phyloP scores from a whole-genome alignment of 2,888 invertebrate species.

The Platerodrilus igneus region DNA sequence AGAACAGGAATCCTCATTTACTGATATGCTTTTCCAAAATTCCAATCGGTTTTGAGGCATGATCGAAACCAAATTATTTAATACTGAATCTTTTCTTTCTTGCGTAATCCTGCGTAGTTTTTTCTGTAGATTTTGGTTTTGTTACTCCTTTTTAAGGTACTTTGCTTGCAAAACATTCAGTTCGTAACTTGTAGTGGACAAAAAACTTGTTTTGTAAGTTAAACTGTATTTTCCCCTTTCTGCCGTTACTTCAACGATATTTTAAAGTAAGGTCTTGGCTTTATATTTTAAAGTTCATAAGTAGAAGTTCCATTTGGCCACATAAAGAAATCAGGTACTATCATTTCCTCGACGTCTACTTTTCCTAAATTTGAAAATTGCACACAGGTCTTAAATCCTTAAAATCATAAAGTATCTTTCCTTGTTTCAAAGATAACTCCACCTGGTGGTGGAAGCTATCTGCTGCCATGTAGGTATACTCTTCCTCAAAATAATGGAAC shows the following conservation, averaged over 20 bases:
- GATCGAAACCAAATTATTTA: no score
- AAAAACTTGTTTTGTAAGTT: no score
- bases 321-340: background rate
- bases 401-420: slow-evolving; percentile 27
- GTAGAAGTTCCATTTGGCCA: slow-evolving; percentile 1
- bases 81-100: no score
- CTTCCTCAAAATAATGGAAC: slow-evolving; percentile 30
- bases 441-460: slow-evolving; percentile 38
- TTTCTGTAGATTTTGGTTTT: no score
- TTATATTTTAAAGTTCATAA: slow-evolving; percentile 3
- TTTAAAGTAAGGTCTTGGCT: slow-evolving; percentile 5
- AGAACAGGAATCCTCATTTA: no score
- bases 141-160: no score
- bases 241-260: slow-evolving; percentile 1
- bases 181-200: no score
- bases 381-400: slow-evolving; percentile 23
- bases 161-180: no score
- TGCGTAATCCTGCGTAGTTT: no score
- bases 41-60: no score
- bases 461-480: slow-evolving; percentile 36
- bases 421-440: slow-evolving; percentile 30
- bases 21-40: no score
- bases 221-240: background rate
- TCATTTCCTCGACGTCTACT: background rate
- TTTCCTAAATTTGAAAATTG: slow-evolving; percentile 19